These are phyloP conservation scores for Coreoperca whiteheadi DNA, from an alignment of 2,113 vertebrate species.

Conservation along the genomic window DNA sequence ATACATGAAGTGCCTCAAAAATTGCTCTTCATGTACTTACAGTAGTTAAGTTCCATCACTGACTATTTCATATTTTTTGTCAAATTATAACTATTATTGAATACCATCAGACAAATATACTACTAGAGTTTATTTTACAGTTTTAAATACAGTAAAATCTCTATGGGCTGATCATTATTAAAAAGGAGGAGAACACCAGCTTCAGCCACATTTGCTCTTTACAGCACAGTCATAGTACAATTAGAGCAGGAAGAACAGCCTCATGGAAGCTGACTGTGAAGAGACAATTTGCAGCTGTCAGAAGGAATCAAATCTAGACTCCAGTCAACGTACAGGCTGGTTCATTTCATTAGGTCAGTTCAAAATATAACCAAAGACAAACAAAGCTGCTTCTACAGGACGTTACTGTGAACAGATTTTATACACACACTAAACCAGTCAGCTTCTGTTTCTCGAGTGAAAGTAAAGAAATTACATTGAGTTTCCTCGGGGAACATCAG, in stretches of 20 bases:
- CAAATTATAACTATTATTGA: not conserved
- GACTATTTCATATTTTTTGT: not conserved
- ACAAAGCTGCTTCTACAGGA: conserved; percentile 18
- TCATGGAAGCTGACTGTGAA: conserved; percentile 4
- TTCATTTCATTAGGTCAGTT: conserved; percentile 45
- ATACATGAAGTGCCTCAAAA: no score
- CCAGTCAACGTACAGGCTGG: not conserved
- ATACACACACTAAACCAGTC: not conserved
- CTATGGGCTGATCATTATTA: no score
- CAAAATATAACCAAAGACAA: conserved; percentile 27
- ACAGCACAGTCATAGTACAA: conserved; percentile 8
- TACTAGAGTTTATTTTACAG: not conserved
- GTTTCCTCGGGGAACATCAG: conserved; percentile 19
- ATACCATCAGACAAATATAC: not conserved
- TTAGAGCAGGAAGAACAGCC: not conserved
- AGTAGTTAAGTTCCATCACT: not conserved
- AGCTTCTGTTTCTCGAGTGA: no score
- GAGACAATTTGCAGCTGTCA: conserved; percentile 47
- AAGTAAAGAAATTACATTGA: conserved; percentile 11
- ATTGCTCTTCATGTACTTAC: not conserved
- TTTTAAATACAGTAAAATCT: not conserved
- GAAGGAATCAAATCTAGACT: conserved; percentile 23
- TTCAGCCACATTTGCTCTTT: not conserved
- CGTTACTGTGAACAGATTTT: conserved; percentile 2
- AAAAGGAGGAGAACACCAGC: not conserved